Percentiles rank a stretch among this genome's conserved stretches.
Evolutionary conservation across 2,797 vertebrate species (phyloP).

Genomic region (Sternotherus odoratus): DNA sequence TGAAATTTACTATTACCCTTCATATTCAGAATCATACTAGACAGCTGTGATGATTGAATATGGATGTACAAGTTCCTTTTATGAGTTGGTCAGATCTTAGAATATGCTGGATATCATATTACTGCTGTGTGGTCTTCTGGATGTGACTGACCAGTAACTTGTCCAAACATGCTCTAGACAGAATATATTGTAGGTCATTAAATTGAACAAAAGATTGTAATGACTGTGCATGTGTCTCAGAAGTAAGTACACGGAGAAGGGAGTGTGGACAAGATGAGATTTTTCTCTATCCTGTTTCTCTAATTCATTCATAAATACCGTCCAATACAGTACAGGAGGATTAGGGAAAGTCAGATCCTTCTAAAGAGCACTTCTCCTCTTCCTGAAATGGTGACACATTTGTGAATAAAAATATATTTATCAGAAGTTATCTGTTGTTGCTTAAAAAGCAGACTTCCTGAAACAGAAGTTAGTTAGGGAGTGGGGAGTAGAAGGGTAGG

Average conservation of each 20-base stretch:
- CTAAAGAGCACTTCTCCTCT: not conserved
- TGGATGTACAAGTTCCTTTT: slow-evolving; percentile 9
- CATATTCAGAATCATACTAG: not conserved
- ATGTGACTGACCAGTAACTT: not conserved
- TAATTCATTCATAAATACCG: not conserved
- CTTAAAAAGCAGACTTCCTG: not conserved
- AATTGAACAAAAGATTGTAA: not conserved
- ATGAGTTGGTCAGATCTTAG: slow-evolving; percentile 1
- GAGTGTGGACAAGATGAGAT: not conserved
- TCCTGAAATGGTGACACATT: not conserved
- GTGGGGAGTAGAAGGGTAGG: not conserved
- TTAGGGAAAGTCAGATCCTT: not conserved
- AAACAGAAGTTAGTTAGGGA: not conserved
- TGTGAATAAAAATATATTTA: not conserved
- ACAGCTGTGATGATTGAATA: not conserved
- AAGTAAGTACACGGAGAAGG: not conserved
- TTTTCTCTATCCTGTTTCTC: not conserved
- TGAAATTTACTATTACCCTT: not conserved
- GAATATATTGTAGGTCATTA: not conserved
- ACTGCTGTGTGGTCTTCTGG: not conserved
- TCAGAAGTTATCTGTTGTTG: not conserved
- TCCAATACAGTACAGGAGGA: not conserved
- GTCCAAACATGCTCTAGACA: not conserved
- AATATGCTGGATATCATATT: slow-evolving; percentile 15
- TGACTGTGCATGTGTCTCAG: not conserved